Base-by-base conservation (phyloP, 35 echinoderm and acorn worm genomes). In the Lytechinus variegatus region DNA sequence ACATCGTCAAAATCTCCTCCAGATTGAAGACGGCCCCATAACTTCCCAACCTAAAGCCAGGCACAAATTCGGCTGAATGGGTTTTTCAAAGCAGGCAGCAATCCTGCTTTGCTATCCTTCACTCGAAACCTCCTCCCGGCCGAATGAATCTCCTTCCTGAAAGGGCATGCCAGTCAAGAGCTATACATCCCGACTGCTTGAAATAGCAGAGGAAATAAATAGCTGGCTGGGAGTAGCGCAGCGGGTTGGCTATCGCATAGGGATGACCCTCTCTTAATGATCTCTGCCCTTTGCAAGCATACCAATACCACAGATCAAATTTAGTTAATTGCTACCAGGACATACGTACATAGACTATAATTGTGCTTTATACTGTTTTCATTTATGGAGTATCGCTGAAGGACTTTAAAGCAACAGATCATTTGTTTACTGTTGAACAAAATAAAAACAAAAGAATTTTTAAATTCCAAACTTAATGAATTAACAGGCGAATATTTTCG, bases 71-170 rank as follows among this genome's bases (percentile, higher is more conserved):
- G 66, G 66, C 66, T 79, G 4, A 19, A 16, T 79, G 66, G 66
- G 21, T 79, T 79, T 44, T 79, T 79, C 56, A 79, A 79, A 19
- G 66, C 66, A 79, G 66, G 66, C 66, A 79, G 66, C 66, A 79
- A 79, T 79, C 66, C 66, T 79, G 66, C 66, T 79, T n/a, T 24
- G 66, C 66, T 54, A 90, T 90, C 88, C 52, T 14, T 54, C 88
- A 1, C n/a, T 90, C 24, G 9, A 28, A 90, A 90, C 88, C 87
- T 33, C 27, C 88, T 24, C 27, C 87, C 10, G 8, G 88, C 88
- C 88, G 5, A 90, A 90, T 90, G 88, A 44, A 90, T 54, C 88
- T 54, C 88, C 88, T 90, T 90, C 88, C 27, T 54, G 52, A 90
- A 90, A 90, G 88, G 88, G 88, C 88, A 90, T 52, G 52, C 87